Evolutionary conservation across 2,888 invertebrate genomes (phyloP), one percentile per base, ranked within the genome.

Genomic region (Melanostoma mellinum): DNA sequence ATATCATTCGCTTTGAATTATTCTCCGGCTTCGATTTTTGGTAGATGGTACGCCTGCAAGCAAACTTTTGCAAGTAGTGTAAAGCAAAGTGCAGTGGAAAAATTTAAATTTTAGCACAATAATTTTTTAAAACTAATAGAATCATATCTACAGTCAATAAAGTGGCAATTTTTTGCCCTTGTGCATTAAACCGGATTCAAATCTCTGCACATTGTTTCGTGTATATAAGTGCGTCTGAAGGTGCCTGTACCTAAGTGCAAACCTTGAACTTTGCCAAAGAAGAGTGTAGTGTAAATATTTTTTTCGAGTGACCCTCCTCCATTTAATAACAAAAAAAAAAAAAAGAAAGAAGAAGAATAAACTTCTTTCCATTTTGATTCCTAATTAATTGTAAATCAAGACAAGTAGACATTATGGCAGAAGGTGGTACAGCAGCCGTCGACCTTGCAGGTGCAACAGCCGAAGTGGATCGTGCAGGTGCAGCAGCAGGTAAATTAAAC

Each of bases 201-300:
- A n/a, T 33, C 44, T 20, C 1, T 20, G 1, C 20, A 20, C 20
- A 20, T 20, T 20, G 20, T 20, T 20, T 20, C 20, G 72, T 75
- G 48, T 60, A 40, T 68, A 33, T 5, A 30, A 36, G 52, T 52
- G 40, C 40, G 8, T 58, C n/a, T 55, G 74, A 46, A 61, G 72
- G 46, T 38, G 30, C 48, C 63, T 72, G 63, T 52, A 48, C 50
- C 52, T 48, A 32, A 38, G 68, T 69, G 71, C 36, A 82, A 82
- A 78, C 78, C 82, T 82, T 82, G 82, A 78, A 82, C 73, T 82
- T 53, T 69, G 40, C 68, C 55, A 56, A 63, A 76, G 67, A 61
- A 50, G 20, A 20, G 20, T 20, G 20, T 20, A 75, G 67, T 76
- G 80, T 76, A 72, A 81, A 72, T 44, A 73, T 50, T 48, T 36